A percentile compares a stretch with the other conserved stretches of the same genome.
These are phyloP conservation scores for Thera obeliscata DNA, from an alignment of 2,888 invertebrate species.

Conservation along the genomic window DNA sequence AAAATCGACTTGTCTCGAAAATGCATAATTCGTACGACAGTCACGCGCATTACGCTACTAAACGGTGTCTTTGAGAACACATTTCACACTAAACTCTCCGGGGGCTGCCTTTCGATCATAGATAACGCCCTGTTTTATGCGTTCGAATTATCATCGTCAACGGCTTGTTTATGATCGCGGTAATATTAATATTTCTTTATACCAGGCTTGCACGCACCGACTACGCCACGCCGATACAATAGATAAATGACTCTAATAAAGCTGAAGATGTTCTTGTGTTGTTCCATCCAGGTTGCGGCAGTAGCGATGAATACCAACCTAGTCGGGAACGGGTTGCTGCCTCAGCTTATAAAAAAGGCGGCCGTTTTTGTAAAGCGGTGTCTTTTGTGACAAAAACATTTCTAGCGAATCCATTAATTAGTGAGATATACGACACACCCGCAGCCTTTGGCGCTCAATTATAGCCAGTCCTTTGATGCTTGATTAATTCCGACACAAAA, in stretches of 20 bases:
- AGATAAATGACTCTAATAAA: slow-evolving; percentile 42
- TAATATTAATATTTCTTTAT: slow-evolving; percentile 81
- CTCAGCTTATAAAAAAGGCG: slow-evolving; percentile 42
- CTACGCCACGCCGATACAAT: slow-evolving; percentile 42
- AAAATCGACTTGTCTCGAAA: slow-evolving; percentile 81
- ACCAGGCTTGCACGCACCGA: slow-evolving; percentile 68
- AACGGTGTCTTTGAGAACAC: slow-evolving; percentile 82
- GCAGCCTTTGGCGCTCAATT: slow-evolving; percentile 75
- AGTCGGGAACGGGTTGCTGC: slow-evolving; percentile 46
- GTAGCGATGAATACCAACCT: slow-evolving; percentile 31
- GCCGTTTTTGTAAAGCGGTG: slow-evolving; percentile 66
- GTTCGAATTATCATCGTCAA: slow-evolving; percentile 78
- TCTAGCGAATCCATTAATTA: slow-evolving; percentile 82
- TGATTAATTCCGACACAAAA: slow-evolving; percentile 82
- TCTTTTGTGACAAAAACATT: slow-evolving; percentile 75
- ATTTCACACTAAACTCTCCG: slow-evolving; percentile 81
- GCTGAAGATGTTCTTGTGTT: slow-evolving; percentile 38
- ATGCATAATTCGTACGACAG: slow-evolving; percentile 83
- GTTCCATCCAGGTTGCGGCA: slow-evolving; percentile 36
- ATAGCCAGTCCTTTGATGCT: slow-evolving; percentile 78
- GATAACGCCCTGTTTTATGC: slow-evolving; percentile 82
- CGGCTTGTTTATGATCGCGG: slow-evolving; percentile 75
- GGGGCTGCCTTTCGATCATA: slow-evolving; percentile 74
- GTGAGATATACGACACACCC: slow-evolving; percentile 78
- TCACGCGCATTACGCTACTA: slow-evolving; percentile 82